Evolutionary conservation across 35 echinoderm and acorn worm species (phyloP).

Genomic region (Chiridota heheva): DNA sequence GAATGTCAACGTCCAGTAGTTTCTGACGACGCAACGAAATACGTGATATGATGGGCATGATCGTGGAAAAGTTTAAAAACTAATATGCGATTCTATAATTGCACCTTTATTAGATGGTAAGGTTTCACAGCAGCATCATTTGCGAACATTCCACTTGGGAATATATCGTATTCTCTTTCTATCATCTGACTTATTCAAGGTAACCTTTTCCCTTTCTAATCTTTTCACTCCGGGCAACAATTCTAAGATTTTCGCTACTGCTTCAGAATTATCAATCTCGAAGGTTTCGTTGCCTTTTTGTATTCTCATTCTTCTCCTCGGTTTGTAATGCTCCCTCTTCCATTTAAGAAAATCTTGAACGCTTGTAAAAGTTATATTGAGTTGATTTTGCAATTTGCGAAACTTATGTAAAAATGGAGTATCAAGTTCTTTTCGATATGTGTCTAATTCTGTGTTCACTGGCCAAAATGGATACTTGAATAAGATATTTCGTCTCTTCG

Average conservation of each 20-base stretch:
- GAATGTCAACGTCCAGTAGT: too few species aligned
- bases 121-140: too few species aligned
- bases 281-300: constrained; percentile 17
- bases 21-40: too few species aligned
- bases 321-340: not conserved
- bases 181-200: too few species aligned
- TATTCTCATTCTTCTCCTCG: constrained; percentile 24
- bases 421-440: not conserved
- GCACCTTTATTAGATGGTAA: too few species aligned
- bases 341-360: constrained; percentile 26
- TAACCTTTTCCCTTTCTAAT: not conserved
- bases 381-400: constrained; percentile 15
- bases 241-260: constrained; percentile 15
- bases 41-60: too few species aligned
- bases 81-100: too few species aligned
- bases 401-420: constrained; percentile 35
- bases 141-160: too few species aligned
- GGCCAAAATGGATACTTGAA: constrained; percentile 56
- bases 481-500: constrained; percentile 9
- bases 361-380: constrained; percentile 22
- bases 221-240: constrained; percentile 19
- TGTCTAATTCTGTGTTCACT: constrained; percentile 8
- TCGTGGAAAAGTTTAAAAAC: too few species aligned
- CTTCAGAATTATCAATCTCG: constrained; percentile 25
- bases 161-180: too few species aligned